Evolutionary conservation across 2,113 vertebrate genomes (phyloP), one percentile per base, ranked within the genome.

Genomic region (Gasterosteus nipponicus): DNA sequence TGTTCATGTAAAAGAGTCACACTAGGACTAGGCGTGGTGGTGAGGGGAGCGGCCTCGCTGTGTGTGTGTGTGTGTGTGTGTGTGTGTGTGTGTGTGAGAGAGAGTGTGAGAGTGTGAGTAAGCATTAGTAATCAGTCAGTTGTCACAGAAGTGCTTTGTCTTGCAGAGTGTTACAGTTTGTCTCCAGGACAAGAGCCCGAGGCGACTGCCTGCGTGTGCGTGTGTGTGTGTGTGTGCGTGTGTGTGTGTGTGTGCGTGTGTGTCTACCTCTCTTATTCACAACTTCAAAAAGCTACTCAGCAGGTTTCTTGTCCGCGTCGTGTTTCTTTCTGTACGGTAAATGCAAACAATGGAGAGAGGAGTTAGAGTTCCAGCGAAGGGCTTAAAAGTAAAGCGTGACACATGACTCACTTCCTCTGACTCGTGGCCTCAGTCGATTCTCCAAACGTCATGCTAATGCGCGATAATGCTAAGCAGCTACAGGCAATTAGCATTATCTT

Each of bases 81-180:
- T 66, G 46, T 39, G 38, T 47, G n/a, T 42, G 69, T 54, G 75
- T 68, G 63, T 63, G 19, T 41, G 26, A 58, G 61, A 3, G 18
- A 10, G 62, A 29, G 61, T 12, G 70, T 10, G 60, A 29, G 57
- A 69, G 83, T 84, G 58, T 88, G 87, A 93, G 76, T 92, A 87
- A 93, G 84, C 80, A 75, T 89, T 81, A 86, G 81, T 85, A 88
- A 89, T 87, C 86, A 78, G 73, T 91, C 87, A 90, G 82, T 78
- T 91, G 89, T 90, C 84, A 85, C 79, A 80, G 77, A 60, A 75
- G 66, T 85, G 85, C 78, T 88, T 89, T 92, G 85, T 91, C 70
- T 88, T 81, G 77, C 74, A 57, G 70, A 89, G 60, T n/a, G 62
- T 87, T 85, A 69, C 78, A 77, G 81, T 89, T 85, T 49, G 77